Evolutionary conservation across 2,797 vertebrate genomes (phyloP), one percentile per base, ranked within the genome.

Genomic region (Antrozous pallidus): DNA sequence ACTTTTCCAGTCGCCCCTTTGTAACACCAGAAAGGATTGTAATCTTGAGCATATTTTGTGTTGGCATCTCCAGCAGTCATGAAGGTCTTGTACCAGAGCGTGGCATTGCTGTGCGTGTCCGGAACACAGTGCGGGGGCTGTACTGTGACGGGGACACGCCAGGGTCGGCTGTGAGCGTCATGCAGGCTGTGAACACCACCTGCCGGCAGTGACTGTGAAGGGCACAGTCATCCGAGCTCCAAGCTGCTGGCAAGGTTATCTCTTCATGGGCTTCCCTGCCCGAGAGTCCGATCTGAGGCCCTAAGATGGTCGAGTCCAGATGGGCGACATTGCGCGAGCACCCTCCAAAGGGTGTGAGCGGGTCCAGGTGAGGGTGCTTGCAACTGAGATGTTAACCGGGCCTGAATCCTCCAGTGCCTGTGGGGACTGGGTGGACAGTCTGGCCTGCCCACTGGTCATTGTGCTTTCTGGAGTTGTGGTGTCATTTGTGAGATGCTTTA

Each of bases 301-400:
- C 99, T 86, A 99, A 98, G 93, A 99, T 98, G 0, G 99, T 99
- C 89, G 99, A 99, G 22, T 99, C 99, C 69, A 99, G 98, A 92
- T 99, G 99, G 1, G 99, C 99, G 97, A 99, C 98, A 31, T 99
- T 99, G 82, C 99, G 99, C 0, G 99, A 99, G 84, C 99, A 99
- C 0, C 99, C 99, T 1, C 99, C 99, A 0, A 99, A 99, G 0
- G 99, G 99, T 4, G 98, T 98, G 73, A 99, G 98, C 0, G 99
- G 99, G 97, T 99, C 99, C 98, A 99, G 0, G 99, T 99, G 91
- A 99, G 98, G 0, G 99, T 99, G 98, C 99, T 99, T 77, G 98
- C 98, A 33, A 99, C 99, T 0, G 99, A 99, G 98, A 99, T 99
- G 98, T 99, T 99, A 89, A n/a, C n/a, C n/a, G n/a, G n/a, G n/a